Conservation (phyloP, 2,113 vertebrate genomes). For the Camelus dromedarius region DNA sequence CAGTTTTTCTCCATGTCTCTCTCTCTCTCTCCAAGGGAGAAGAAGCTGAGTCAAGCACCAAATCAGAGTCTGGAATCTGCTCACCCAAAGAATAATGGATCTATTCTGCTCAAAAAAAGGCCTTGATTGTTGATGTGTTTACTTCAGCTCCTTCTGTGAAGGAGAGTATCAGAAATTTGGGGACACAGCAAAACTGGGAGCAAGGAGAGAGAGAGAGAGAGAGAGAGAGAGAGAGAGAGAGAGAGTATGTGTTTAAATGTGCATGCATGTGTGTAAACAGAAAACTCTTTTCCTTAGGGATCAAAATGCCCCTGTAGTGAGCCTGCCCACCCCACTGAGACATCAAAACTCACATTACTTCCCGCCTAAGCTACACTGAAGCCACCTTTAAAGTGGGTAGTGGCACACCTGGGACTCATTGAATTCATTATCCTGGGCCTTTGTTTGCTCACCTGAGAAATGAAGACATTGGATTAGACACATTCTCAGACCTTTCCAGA, state of each 20-base stretch:
- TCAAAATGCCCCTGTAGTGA: background rate
- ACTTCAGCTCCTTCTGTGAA: constrained; percentile 83
- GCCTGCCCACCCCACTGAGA: background rate
- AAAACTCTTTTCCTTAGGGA: constrained; percentile 36
- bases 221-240: background rate
- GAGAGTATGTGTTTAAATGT: background rate
- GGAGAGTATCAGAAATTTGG: constrained; percentile 75
- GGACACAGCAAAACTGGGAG: constrained; percentile 80
- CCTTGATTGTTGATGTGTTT: constrained; percentile 87
- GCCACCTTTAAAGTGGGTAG: background rate
- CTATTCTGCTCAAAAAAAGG: constrained; percentile 85
- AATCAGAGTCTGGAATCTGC: constrained; percentile 81
- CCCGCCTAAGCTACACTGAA: background rate
- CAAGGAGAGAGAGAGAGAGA: background rate
- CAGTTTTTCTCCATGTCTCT: constrained; percentile 52
- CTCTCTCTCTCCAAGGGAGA: constrained; percentile 76
- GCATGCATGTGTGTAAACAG: background rate
- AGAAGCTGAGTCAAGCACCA: constrained; percentile 82
- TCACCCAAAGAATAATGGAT: constrained; percentile 85
- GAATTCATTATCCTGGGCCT: background rate
- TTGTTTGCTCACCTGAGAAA: background rate
- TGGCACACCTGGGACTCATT: background rate
- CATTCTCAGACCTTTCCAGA: background rate
- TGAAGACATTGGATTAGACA: background rate
- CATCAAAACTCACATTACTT: background rate